phyloP scores from a whole-genome alignment of 2,113 vertebrate species.

The Spheniscus mendiculus region DNA sequence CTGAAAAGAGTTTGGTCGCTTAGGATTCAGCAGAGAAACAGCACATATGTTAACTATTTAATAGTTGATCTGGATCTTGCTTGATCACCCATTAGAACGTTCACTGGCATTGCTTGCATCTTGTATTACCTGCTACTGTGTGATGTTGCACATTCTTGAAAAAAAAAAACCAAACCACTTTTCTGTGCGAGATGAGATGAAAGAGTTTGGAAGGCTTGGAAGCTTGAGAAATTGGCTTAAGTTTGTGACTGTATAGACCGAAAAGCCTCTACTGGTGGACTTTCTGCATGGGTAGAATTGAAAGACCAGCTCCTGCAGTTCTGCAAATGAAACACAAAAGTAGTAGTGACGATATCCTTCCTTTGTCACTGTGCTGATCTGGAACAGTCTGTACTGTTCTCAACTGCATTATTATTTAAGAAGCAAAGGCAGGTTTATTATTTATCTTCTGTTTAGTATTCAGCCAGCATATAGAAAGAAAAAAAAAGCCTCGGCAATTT shows the following conservation, averaged over 20 bases:
- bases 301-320: background rate
- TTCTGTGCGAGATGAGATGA: background rate
- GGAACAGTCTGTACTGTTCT: slow-evolving; percentile 2
- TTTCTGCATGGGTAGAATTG: background rate
- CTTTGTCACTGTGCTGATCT: background rate
- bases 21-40: background rate
- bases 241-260: background rate
- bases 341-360: background rate
- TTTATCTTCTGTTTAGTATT: slow-evolving; percentile 24
- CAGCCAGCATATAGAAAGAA: background rate
- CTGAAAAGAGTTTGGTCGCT: background rate
- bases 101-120: background rate
- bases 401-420: background rate
- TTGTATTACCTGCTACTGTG: background rate
- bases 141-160: background rate
- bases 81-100: background rate
- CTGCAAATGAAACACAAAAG: background rate
- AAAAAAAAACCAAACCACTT: background rate
- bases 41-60: background rate
- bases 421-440: slow-evolving; percentile 11
- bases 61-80: background rate
- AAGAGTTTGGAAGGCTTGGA: background rate
- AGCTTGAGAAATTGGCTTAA: background rate
- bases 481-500: background rate
- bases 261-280: background rate